These are phyloP conservation scores for Clavelina lepadiformis DNA, from an alignment of 23 tunicate species.

Conservation along the genomic window DNA sequence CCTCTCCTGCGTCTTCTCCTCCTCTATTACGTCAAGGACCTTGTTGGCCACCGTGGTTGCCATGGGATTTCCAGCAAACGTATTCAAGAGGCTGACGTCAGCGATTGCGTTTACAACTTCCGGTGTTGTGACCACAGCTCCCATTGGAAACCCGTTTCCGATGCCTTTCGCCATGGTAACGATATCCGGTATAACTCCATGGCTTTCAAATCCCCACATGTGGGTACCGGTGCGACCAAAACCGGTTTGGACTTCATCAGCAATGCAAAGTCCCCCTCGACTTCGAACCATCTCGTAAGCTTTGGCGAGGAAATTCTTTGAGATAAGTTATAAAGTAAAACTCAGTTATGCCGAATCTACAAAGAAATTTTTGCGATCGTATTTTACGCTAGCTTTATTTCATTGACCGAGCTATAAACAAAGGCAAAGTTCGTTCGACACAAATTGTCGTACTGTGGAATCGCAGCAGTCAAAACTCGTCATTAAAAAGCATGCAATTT, in stretches of 20 bases:
- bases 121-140: conserved; percentile 93
- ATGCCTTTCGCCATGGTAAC: conserved; percentile 94
- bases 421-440: no score
- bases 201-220: conserved; percentile 96
- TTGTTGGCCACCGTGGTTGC: conserved; percentile 41
- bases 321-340: no score
- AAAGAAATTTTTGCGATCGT: no score
- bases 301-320: conserved; percentile 72
- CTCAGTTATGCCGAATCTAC: no score
- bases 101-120: conserved; percentile 61
- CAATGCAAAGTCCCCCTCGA: conserved; percentile 81
- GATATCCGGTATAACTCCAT: conserved; percentile 89
- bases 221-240: conserved; percentile 93
- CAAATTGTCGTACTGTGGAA: no score
- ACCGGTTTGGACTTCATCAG: conserved; percentile 97
- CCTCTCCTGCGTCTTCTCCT: conserved; percentile 59
- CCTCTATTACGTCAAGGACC: conserved; percentile 92
- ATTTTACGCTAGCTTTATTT: no score
- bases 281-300: conserved; percentile 76
- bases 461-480: no score
- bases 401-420: no score
- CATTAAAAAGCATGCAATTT: no score
- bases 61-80: conserved; percentile 91
- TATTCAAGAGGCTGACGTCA: conserved; percentile 72
- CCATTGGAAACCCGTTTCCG: conserved; percentile 96